A percentile compares a stretch with the other conserved stretches of the same genome.
phyloP scores from a whole-genome alignment of 2,797 vertebrate species.

The Alca torda region DNA sequence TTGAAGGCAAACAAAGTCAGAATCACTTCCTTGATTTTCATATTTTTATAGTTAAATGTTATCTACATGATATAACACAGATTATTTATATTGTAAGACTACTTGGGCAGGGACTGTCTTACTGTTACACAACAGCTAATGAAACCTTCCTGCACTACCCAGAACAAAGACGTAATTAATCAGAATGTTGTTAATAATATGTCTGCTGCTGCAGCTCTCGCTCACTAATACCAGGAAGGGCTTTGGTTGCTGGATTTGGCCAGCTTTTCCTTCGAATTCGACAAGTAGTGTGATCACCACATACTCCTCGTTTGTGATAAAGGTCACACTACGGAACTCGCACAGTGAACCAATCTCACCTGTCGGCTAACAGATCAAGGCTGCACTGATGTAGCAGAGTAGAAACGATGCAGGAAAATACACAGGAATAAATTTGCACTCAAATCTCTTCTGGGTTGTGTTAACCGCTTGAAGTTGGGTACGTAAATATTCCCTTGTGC shows the following conservation, averaged over 20 bases:
- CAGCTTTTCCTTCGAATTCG: neutral
- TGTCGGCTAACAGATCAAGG: fast-evolving
- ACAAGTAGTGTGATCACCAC: neutral
- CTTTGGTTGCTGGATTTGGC: neutral
- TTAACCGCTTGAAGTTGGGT: neutral
- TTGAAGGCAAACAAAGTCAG: neutral
- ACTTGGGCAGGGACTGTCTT: neutral
- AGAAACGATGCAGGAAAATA: neutral
- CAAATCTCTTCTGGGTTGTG: neutral
- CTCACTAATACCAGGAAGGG: neutral
- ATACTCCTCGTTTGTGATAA: neutral
- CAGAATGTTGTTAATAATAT: neutral
- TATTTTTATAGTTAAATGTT: neutral
- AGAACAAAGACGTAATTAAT: neutral
- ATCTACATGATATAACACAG: neutral
- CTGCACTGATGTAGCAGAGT: neutral
- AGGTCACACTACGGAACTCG: neutral
- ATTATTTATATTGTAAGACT: neutral
- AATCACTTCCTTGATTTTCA: neutral
- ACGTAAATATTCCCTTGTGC: neutral
- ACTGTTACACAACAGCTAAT: neutral
- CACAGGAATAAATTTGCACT: neutral
- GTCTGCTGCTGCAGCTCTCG: neutral
- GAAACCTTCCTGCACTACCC: neutral
- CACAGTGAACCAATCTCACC: neutral